Conservation (phyloP, 1,140 invertebrate genomes). For the Leptopilina boulardi region DNA sequence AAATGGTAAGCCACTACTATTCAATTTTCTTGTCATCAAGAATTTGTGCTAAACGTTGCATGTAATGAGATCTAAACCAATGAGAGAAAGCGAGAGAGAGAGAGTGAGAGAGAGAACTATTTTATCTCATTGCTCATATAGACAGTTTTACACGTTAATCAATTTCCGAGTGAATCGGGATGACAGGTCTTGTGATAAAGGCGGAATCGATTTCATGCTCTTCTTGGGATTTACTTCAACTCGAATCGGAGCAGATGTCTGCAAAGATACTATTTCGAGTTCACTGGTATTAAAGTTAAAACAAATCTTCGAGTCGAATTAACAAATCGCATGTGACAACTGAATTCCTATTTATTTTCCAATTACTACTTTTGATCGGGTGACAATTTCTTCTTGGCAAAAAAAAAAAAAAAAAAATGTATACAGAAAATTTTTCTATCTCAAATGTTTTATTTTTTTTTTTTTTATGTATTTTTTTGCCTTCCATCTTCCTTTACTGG, state of each 20-base stretch:
- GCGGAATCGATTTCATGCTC: constrained; percentile 27
- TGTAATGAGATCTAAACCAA: constrained; percentile 18
- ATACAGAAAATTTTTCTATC: background rate
- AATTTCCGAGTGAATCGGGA: constrained; percentile 26
- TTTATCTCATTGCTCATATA: constrained; percentile 21
- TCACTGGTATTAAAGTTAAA: constrained; percentile 19
- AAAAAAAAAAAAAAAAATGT: background rate
- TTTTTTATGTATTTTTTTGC: too few species aligned
- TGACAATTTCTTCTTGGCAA: constrained; percentile 10
- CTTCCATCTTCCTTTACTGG: too few species aligned
- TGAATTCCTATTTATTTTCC: constrained; percentile 27
- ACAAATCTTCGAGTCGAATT: constrained; percentile 20
- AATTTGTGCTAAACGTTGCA: constrained; percentile 16
- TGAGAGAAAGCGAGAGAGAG: too few species aligned
- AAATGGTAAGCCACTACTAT: background rate
- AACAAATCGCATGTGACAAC: constrained; percentile 25
- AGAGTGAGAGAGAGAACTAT: too few species aligned
- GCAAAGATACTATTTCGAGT: constrained; percentile 22
- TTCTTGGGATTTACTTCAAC: constrained; percentile 30
- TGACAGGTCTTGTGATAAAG: constrained; percentile 27
- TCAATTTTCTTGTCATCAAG: constrained; percentile 9
- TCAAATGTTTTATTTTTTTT: too few species aligned
- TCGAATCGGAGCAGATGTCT: constrained; percentile 27
- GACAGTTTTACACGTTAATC: constrained; percentile 31
- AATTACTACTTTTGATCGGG: background rate